phyloP scores from a whole-genome alignment of 2,888 invertebrate species.

The Phalangium opilio region DNA sequence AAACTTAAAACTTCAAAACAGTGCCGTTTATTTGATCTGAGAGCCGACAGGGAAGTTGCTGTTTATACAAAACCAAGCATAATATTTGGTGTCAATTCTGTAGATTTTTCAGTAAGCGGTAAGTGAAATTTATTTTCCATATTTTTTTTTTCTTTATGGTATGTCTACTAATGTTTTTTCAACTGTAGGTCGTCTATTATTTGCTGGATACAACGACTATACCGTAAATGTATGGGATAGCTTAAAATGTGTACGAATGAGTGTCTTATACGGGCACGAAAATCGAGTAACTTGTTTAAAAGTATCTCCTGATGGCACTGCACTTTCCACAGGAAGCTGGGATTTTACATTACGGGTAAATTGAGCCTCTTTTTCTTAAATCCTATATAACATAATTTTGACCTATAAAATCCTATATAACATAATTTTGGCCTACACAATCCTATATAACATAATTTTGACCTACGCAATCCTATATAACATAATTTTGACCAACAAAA shows the following conservation, averaged over 20 bases:
- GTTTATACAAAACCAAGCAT: slow-evolving; percentile 91
- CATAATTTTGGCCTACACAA: no score
- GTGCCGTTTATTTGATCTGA: slow-evolving; percentile 90
- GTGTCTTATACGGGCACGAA: slow-evolving; percentile 86
- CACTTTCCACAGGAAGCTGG: slow-evolving; percentile 94
- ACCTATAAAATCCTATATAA: no score
- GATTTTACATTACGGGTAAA: slow-evolving; percentile 70
- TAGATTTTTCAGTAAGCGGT: slow-evolving; percentile 92
- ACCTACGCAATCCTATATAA: no score
- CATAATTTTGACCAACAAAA: no score
- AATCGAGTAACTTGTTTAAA: slow-evolving; percentile 81
- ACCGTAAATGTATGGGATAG: slow-evolving; percentile 99
- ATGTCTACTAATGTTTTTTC: slow-evolving; percentile 1
- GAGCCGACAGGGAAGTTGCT: slow-evolving; percentile 94
- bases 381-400: no score
- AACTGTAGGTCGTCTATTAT: slow-evolving; percentile 64
- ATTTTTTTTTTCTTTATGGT: neutral
- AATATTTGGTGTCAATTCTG: slow-evolving; percentile 92
- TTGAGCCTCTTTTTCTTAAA: no score
- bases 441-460: no score
- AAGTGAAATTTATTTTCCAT: slow-evolving; percentile 25
- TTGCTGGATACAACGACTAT: slow-evolving; percentile 97
- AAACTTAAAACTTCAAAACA: no score
- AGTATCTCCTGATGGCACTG: slow-evolving; percentile 94
- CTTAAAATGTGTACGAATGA: slow-evolving; percentile 75